Base-by-base conservation (phyloP, 1,140 invertebrate genomes). In the Piezodorus guildinii region DNA sequence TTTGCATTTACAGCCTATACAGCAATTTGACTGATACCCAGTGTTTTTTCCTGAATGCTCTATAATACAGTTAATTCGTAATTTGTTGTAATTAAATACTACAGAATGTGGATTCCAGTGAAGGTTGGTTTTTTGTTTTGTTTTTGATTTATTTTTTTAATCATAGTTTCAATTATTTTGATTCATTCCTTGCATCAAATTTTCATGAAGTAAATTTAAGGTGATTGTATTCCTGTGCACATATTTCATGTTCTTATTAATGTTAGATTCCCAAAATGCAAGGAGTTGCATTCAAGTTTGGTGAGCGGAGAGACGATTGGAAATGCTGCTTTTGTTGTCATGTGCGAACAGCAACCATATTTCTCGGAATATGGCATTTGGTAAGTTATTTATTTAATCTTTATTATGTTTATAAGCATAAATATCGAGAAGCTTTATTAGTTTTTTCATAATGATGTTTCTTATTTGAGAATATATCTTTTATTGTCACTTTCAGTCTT, bases 271-370 rank as follows among this genome's bases (percentile, higher is more conserved):
- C 51, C 19, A 63, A 16, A 34, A 69, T 69, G 69, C 67, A 68
- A 46, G 65, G 63, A 15, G 54, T 68, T 19, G 46, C 46, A 12
- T 69, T 68, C 19, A 69, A 69, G 46, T 67, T 67, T n/a, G 63
- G 68, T 12, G 68, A 68, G 68, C 75, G 82, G 60, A 78, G 78
- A 68, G 82, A 80, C 64, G 84, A 87, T 71, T 88, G 85, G 83
- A 79, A 80, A 64, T 90, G 87, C 74, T 88, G 83, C 71, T 84
- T 88, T 69, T 90, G 88, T 71, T 81, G 88, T 60, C 89, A 91
- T 78, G 89, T 92, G 16, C 80, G 87, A 65, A 90, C 87, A 43
- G 88, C 85, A 23, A 90, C 88, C 14, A 83, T 90, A 60, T 77
- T 88, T 64, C 80, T 90, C 64, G 89, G 88, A 70, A 76, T 88